phyloP scores from a whole-genome alignment of 2,113 vertebrate species.

The Hylia prasina region DNA sequence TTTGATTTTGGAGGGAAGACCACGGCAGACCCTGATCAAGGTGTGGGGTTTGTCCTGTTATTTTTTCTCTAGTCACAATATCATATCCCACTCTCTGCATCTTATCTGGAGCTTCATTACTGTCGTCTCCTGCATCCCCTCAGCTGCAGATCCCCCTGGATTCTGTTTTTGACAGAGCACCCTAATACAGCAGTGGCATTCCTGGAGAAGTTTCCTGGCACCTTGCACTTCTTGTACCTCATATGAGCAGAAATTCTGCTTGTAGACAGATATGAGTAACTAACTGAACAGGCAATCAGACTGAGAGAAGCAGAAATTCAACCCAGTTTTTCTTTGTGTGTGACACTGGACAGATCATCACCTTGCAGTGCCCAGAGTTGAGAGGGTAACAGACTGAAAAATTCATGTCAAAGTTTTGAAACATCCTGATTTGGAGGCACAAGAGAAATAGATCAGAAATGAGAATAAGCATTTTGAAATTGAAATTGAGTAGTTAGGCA shows the following conservation, averaged over 20 bases:
- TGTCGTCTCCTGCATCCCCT: background rate
- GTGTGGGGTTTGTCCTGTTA: background rate
- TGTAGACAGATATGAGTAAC: background rate
- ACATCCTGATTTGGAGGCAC: background rate
- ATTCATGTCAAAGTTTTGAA: background rate
- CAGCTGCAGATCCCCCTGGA: background rate
- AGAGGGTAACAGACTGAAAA: background rate
- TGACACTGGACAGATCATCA: background rate
- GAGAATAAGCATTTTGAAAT: background rate
- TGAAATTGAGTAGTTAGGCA: background rate
- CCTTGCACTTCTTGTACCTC: background rate
- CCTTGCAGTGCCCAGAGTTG: background rate
- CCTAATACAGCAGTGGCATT: background rate
- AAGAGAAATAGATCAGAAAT: background rate
- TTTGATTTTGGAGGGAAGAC: background rate
- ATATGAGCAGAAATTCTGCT: background rate
- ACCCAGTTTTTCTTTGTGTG: background rate
- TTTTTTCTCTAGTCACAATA: background rate
- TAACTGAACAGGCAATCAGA: background rate
- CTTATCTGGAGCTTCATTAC: background rate
- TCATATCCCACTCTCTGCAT: background rate
- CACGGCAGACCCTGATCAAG: background rate
- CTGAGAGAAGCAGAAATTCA: background rate
- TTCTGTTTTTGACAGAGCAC: background rate
- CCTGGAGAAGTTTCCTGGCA: background rate